Evolutionary conservation across 2,888 invertebrate species (phyloP).

Genomic region (Aromia moschata): DNA sequence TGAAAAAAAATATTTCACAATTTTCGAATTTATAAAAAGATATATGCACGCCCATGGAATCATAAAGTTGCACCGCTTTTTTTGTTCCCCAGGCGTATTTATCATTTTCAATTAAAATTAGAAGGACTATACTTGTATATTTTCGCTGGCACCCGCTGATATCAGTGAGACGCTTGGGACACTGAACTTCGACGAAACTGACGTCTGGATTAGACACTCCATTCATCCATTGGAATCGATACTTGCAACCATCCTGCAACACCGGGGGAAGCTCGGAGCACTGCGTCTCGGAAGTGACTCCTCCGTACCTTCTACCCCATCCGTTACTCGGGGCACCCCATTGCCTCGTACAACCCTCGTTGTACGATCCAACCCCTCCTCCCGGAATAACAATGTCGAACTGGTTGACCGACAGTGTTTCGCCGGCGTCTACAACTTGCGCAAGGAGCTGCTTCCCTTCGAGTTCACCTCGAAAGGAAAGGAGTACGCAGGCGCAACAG

Average conservation of each 20-base stretch:
- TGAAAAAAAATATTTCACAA: too few relatives aligned
- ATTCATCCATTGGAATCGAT: slow-evolving; percentile 21
- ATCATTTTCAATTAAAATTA: too few relatives aligned
- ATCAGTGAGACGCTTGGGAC: slow-evolving; percentile 21
- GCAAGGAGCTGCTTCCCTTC: slow-evolving; percentile 9
- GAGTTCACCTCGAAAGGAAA: slow-evolving; percentile 19
- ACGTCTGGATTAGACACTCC: slow-evolving; percentile 21
- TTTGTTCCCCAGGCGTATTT: too few relatives aligned
- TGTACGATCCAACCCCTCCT: slow-evolving; percentile 21
- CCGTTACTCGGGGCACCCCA: slow-evolving; percentile 25
- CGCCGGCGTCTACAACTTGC: slow-evolving; percentile 25
- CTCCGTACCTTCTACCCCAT: slow-evolving; percentile 29
- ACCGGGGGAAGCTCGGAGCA: slow-evolving; percentile 16
- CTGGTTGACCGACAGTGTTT: slow-evolving; percentile 12
- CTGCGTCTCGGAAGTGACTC: slow-evolving; percentile 15
- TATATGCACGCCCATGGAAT: too few relatives aligned
- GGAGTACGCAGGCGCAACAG: slow-evolving; percentile 25
- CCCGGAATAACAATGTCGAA: slow-evolving; percentile 28
- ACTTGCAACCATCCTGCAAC: slow-evolving; percentile 23
- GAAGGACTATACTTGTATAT: too few relatives aligned
- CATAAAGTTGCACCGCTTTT: too few relatives aligned
- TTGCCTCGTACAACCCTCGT: slow-evolving; percentile 15
- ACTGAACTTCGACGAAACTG: slow-evolving; percentile 22
- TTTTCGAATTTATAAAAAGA: too few relatives aligned
- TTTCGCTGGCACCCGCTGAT: slow-evolving; percentile 21